A percentile compares a stretch with the other conserved stretches of the same genome.
Evolutionary conservation across 2,113 vertebrate species (phyloP).

Genomic region (Pterocles gutturalis): DNA sequence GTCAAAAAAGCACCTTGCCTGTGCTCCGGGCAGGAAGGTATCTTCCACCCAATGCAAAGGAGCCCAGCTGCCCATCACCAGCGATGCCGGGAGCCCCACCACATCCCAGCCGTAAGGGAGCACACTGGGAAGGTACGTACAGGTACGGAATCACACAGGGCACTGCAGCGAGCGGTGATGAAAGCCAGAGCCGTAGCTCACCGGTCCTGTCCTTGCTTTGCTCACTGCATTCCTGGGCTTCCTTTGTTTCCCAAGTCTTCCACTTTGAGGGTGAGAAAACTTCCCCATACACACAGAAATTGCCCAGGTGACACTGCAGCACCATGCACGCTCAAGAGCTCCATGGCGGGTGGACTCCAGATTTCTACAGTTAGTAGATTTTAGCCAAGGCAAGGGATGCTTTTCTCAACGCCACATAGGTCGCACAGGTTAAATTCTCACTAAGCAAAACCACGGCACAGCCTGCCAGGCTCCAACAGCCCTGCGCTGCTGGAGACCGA

Average conservation of each 20-base stretch:
- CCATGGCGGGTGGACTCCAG: rapidly evolving
- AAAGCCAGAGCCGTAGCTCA: rapidly evolving
- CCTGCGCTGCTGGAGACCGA: not conserved
- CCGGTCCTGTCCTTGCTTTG: rapidly evolving
- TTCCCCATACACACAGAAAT: not conserved
- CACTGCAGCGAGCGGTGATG: not conserved
- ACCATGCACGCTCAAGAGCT: rapidly evolving
- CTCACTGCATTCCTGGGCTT: not conserved
- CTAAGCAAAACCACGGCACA: rapidly evolving
- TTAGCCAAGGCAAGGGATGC: not conserved
- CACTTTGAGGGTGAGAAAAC: not conserved
- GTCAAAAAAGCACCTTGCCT: not conserved
- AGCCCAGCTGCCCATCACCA: rapidly evolving
- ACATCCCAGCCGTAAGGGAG: rapidly evolving
- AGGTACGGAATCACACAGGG: not conserved
- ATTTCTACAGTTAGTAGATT: not conserved
- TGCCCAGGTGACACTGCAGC: not conserved
- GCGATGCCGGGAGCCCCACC: rapidly evolving
- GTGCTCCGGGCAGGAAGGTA: not conserved
- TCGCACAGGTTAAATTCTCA: not conserved
- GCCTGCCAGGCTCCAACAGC: not conserved
- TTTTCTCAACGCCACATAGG: not conserved
- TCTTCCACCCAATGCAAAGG: rapidly evolving
- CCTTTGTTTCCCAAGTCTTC: rapidly evolving
- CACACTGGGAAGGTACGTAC: rapidly evolving